Conservation (phyloP, 2,113 vertebrate genomes). For the Pholis gunnellus region DNA sequence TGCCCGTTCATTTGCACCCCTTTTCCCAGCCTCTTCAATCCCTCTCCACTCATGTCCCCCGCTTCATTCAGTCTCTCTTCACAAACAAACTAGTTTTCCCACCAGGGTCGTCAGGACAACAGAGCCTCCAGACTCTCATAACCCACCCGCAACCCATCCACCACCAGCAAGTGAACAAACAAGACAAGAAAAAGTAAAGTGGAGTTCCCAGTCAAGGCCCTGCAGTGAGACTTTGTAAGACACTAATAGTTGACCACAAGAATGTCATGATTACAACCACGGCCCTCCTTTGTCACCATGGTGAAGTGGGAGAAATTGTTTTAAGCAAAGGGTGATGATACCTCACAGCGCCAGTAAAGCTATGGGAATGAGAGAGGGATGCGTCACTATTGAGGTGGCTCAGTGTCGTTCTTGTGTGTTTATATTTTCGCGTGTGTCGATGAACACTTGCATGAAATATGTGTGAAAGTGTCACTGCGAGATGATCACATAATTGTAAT, state of each 20-base stretch:
- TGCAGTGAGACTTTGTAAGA: conserved; percentile 30
- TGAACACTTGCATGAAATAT: not conserved
- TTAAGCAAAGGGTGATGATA: conserved; percentile 24
- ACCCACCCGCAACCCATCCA: conserved; percentile 24
- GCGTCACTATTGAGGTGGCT: not conserved
- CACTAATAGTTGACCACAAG: conserved; percentile 14
- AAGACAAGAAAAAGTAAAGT: conserved; percentile 38
- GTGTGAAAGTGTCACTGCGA: not conserved
- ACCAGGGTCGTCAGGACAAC: conserved; percentile 74
- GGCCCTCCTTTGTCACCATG: conserved; percentile 21
- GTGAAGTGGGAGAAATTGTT: conserved; percentile 20
- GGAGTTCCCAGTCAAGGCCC: conserved; percentile 29
- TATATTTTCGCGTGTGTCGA: not conserved
- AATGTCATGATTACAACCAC: conserved; percentile 11
- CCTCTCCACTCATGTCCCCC: conserved; percentile 51
- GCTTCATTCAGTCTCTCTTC: conserved; percentile 58
- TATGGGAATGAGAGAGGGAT: conserved; percentile 12
- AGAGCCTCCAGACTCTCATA: conserved; percentile 29
- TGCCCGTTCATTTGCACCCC: conserved; percentile 37
- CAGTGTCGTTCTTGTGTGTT: not conserved
- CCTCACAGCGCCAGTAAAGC: conserved; percentile 3
- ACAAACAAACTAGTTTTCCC: conserved; percentile 76
- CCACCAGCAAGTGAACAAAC: conserved; percentile 67
- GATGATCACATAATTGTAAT: conserved; percentile 20
- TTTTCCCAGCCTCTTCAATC: conserved; percentile 45